Evolutionary conservation across 2,888 invertebrate genomes (phyloP), one percentile per base, ranked within the genome.

Genomic region (Hypomecis punctinalis): DNA sequence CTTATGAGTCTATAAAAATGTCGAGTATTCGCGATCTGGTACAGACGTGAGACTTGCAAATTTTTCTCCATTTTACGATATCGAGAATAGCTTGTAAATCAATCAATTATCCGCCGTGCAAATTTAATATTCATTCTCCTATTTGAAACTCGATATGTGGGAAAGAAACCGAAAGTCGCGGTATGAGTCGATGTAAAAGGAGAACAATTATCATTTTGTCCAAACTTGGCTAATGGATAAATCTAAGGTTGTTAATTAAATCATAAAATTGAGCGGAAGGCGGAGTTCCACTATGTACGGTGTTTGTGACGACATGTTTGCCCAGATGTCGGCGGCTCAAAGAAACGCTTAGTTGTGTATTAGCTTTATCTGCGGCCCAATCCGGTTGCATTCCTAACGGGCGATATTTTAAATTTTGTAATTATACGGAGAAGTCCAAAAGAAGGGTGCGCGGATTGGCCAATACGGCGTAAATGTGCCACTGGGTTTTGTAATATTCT

Each of bases 231-330:
- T 51, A 23, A 52, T 47, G 52, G 61, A 67, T 63, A 62, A 69
- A 69, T 67, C 71, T 62, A 43, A 10, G 54, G 11, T 49, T 58
- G 67, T 61, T 66, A 60, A 69, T 63, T 56, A 61, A 68, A 56
- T 52, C 58, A 60, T 64, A 51, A 55, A 58, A 43, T 55, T 39
- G 6, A 10, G 10, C 51, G 36, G 23, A 45, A 62, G 8, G 35
- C 7, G 48, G 55, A 33, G 35, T 33, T n/a, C 6, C 5, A 43
- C 40, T 48, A 52, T 23, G 10, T 10, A 8, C 2, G 53, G 58
- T 45, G 56, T 46, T 49, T 49, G 39, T 69, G 66, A 23, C 42
- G 65, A 51, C 66, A 67, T 67, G 61, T 71, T 68, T 64, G 63
- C 45, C 52, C 67, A 68, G 65, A 61, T 10, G 57, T 51, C 45